Conservation (phyloP, 2,113 vertebrate genomes). For the Pitta sordida region DNA sequence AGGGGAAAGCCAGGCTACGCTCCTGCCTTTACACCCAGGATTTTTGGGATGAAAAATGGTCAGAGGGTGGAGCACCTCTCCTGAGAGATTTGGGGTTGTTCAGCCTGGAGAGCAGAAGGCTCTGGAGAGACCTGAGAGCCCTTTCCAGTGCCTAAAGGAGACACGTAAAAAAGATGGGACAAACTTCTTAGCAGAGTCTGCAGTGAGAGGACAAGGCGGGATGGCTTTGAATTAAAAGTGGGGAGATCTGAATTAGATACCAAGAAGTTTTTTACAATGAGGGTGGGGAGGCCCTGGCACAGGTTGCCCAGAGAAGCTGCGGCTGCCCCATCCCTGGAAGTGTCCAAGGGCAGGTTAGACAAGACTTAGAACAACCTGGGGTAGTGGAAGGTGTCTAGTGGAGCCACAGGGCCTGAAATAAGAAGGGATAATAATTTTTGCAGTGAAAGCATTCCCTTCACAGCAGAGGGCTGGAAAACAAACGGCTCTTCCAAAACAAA, state of each 20-base stretch:
- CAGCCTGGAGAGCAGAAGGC: not conserved
- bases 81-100: not conserved
- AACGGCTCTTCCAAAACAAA: conserved; percentile 31
- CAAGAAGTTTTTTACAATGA: not conserved
- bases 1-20: not conserved
- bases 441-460: not conserved
- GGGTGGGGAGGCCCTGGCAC: not conserved
- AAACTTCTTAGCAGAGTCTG: not conserved
- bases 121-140: not conserved
- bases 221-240: not conserved
- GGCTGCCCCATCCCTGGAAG: not conserved
- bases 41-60: not conserved
- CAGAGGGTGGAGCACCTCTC: not conserved
- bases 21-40: not conserved
- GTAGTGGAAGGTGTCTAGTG: not conserved
- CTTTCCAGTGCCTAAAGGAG: not conserved
- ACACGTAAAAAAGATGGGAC: not conserved
- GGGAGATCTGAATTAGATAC: not conserved
- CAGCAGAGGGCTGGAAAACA: conserved; percentile 22
- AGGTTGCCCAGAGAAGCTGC: not conserved
- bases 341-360: not conserved
- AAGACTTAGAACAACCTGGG: not conserved
- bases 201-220: not conserved
- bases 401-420: not conserved
- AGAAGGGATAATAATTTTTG: not conserved